Evolutionary conservation across 2,797 vertebrate genomes (phyloP), one percentile per base, ranked within the genome.

Genomic region (Sciurus vulgaris): DNA sequence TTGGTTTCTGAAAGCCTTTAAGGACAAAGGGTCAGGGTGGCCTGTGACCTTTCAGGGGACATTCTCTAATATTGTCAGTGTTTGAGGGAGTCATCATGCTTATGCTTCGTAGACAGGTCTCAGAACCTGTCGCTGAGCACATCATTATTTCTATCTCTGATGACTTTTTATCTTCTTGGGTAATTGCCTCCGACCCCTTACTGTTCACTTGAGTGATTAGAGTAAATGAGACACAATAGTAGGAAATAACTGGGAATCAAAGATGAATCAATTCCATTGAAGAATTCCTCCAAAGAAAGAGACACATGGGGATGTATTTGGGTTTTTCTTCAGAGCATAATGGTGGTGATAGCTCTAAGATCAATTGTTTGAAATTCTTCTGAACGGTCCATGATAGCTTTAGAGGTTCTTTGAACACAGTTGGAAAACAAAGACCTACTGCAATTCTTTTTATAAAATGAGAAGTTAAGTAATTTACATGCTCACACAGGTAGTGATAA

Each of bases 1-100:
- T 88, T 91, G 65, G n/a, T 89, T 47, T 81, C 33, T 72, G 51
- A 85, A 77, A 91, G 54, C 20, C 18, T 47, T 77, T 72, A 95
- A 72, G 20, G 9, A 77, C 59, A 63, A 85, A 88, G n/a, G 10
- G 2, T 49, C 33, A 56, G 63, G 2, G 28, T 77, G 28, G n/a
- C 61, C 59, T 63, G 15, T 63, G 35, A 2, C 5, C 17, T 89
- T 76, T 26, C 9, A 3, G 59, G 59, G 54, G 59, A 59, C 24
- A 11, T 59, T 26, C 59, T 59, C 18, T 24, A 74, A 69, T 10
- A 70, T 65, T 76, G 20, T 18, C 35, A 77, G 15, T 59, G 26
- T 94, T 70, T 35, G 28, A 67, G 70, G 65, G 28, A 82, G 17
- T 77, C 74, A 65, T 12, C 5, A 22, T 65, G 44, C 30, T 82